Evolutionary conservation across 2,888 invertebrate species (phyloP).

Genomic region (Agrochola lychnidis): DNA sequence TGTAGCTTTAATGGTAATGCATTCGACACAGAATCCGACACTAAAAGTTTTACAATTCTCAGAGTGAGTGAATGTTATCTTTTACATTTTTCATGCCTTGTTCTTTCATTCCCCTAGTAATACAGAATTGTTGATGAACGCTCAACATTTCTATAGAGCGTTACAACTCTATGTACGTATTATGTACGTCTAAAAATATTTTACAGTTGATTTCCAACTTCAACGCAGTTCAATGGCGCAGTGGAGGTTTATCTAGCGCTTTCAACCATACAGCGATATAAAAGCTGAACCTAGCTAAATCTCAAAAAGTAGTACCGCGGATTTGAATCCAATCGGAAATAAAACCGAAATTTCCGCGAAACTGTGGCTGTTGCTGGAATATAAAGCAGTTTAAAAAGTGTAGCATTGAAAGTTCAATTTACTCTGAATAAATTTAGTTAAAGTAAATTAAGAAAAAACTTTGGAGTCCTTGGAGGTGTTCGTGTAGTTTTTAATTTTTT

Average conservation of each 20-base stretch:
- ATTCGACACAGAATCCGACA: conserved; percentile 52
- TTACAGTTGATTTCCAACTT: conserved; percentile 21
- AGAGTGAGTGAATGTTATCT: conserved; percentile 45
- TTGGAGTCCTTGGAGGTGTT: conserved; percentile 50
- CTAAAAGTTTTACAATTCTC: conserved; percentile 53
- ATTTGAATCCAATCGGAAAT: conserved; percentile 49
- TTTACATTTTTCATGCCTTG: conserved; percentile 34
- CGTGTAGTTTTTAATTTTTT: conserved; percentile 61
- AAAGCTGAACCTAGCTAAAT: conserved; percentile 52
- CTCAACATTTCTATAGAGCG: not conserved
- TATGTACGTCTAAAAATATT: not conserved
- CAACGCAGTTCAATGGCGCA: conserved; percentile 30
- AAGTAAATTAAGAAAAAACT: conserved; percentile 58
- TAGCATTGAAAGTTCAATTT: conserved; percentile 41
- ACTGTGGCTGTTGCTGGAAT: conserved; percentile 38
- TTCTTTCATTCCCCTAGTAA: conserved; percentile 7
- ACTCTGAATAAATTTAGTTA: conserved; percentile 47
- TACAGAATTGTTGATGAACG: conserved; percentile 21
- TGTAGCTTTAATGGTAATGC: conserved; percentile 61
- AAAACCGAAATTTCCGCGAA: conserved; percentile 36
- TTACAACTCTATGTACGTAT: not conserved
- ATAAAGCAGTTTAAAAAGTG: conserved; percentile 45
- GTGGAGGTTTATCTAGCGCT: conserved; percentile 45
- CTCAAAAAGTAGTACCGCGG: conserved; percentile 43
- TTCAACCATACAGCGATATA: conserved; percentile 41